Base-by-base conservation (phyloP, 2,888 invertebrate species). In the Pandemis cinnamomeana region DNA sequence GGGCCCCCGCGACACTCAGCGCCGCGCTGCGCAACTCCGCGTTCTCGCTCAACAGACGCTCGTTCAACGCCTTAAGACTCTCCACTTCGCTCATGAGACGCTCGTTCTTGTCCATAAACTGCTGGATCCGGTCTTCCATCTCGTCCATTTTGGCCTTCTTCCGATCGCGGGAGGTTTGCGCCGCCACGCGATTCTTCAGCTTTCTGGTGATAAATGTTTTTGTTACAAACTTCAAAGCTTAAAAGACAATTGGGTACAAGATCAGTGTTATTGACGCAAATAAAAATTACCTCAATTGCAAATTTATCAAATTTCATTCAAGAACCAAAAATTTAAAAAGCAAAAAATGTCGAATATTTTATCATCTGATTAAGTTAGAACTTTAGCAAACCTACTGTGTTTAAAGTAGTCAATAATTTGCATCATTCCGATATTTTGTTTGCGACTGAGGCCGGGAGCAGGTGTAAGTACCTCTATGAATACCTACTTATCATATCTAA, bases 121-220 rank as follows among this genome's bases (percentile, higher is more conserved):
- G 89, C 77, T 95, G 93, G 6, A 97, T 95, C 55, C 96, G 95
- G 11, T 91, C 87, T 87, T 99, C 99, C 95, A 99, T 96, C 80
- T 98, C 97, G 79, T 97, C 97, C 96, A 99, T 97, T 86, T 96
- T 97, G 0, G 97, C 98, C 89, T 99, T 99, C 88, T 99, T 99
- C 62, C 99, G 95, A 90, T 99, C 99, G 71, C 99, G 96, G 0
- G 99, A 99, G 66, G 98, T 98, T 91, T 99, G 99, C 3, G 99
- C 99, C 48, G 99, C 99, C 42, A 99, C 98, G 79, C 99, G 95
- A 89, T 99, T 99, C 89, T 99, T 99, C 82, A 99, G 89, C 93
- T 99, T 99, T 89, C 99, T 98, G 89, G 44, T 93, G 75, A 42
- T 66, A 55, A 8, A 48, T 13, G 53, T 15, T 41, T 51, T 48